A percentile compares a stretch with the other conserved stretches of the same genome.
Evolutionary conservation across 2,888 invertebrate species (phyloP).

Genomic region (Rotaria socialis): DNA sequence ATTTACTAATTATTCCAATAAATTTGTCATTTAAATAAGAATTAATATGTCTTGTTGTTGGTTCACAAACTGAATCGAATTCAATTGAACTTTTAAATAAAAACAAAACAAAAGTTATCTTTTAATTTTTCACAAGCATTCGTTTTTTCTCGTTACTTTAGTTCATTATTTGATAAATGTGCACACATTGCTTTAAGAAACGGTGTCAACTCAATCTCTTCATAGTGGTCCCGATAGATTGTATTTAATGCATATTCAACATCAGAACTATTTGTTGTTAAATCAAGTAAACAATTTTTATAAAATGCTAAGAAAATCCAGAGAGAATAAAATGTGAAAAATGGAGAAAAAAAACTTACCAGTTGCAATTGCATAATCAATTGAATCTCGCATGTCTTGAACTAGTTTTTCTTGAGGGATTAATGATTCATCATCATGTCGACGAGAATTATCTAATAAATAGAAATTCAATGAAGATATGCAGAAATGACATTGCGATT

Average conservation of each 20-base stretch:
- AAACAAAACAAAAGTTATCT: not conserved
- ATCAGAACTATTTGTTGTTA: constrained; percentile 10
- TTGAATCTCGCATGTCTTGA: not conserved
- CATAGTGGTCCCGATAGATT: not conserved
- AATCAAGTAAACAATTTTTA: constrained; percentile 32
- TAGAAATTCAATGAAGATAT: too few species aligned
- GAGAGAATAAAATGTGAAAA: too few species aligned
- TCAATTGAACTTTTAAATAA: not conserved
- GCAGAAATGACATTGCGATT: too few species aligned
- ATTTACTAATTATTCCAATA: not conserved
- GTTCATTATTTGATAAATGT: not conserved
- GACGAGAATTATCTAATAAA: constrained; percentile 19
- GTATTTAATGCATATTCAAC: not conserved
- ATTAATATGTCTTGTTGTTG: not conserved
- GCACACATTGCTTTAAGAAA: constrained; percentile 28
- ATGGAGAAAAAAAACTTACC: not conserved
- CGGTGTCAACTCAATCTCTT: constrained; percentile 22
- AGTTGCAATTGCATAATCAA: constrained; percentile 14
- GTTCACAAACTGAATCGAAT: not conserved
- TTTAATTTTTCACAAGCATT: too few species aligned
- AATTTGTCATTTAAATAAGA: constrained; percentile 11
- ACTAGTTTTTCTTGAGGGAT: not conserved
- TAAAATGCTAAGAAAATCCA: not conserved
- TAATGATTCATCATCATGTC: not conserved
- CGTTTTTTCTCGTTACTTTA: not conserved